Evolutionary conservation across 2,113 vertebrate species (phyloP), one percentile per base, ranked within the genome.

Genomic region (Prolemur simus): DNA sequence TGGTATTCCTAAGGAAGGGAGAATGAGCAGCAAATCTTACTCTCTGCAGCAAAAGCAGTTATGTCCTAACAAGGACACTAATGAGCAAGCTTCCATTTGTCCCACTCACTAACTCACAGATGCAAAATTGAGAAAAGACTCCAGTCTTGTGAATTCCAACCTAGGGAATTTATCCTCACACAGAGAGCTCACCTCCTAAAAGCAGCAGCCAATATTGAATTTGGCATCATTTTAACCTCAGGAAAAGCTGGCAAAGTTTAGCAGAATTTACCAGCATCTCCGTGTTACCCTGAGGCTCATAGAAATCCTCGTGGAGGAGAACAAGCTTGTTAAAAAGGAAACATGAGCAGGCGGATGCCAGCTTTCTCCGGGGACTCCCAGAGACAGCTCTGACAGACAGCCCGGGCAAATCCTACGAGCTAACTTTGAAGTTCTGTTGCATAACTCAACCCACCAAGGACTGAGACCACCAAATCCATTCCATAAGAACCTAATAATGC

Each of bases 401-500:
- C 20, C 29, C 58, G 47, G 82, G 71, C 68, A 81, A 60, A 37
- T 52, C 86, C 84, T 12, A 56, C 1, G 3, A 14, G 25, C 71
- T 32, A 64, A 60, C 42, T 68, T 92, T 78, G 71, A 96, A 96
- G 47, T 88, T 95, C 39, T 74, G 5, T 66, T 73, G 89, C 58
- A 56, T 54, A 66, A 56, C 32, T 68, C 94, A 92, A 60, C 13
- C 17, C 89, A 68, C 81, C 18, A 73, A 81, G 81, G 96, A 96
- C 90, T 86, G 25, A 68, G 90, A 64, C 54, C 42, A 74, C 85
- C 63, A 94, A 85, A 83, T 89, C 73, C 87, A 73, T 82, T 82
- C 84, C 85, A 42, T 74, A 78, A 81, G 88, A 95, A 88, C 54
- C 47, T 68, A 91, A 82, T 84, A 78, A 89, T 23, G 45, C 81